Evolutionary conservation across 2,888 invertebrate species (phyloP).

Genomic region (Hemistola chrysoprasaria): DNA sequence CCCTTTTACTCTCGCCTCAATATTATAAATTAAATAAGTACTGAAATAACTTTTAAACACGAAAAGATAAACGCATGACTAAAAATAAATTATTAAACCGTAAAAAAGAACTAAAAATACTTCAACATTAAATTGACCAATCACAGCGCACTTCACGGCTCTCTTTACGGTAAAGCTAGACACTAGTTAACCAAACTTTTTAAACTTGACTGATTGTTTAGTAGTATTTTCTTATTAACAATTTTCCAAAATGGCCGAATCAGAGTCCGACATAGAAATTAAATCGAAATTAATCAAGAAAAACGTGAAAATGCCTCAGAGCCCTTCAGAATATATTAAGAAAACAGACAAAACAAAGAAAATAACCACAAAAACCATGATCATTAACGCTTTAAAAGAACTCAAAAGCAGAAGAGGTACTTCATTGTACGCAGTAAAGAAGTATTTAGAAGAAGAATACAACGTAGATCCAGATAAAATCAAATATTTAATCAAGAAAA

Average conservation of each 20-base stretch:
- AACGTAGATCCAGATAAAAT: constrained; percentile 52
- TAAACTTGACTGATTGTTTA: neutral
- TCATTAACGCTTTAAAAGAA: constrained; percentile 51
- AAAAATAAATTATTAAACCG: too few relatives aligned
- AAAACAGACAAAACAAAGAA: constrained; percentile 52
- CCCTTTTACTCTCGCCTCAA: too few relatives aligned
- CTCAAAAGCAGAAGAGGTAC: constrained; percentile 60
- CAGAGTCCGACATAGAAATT: constrained; percentile 44
- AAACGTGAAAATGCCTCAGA: constrained; percentile 30
- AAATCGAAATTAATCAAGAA: constrained; percentile 37
- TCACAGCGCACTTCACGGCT: constrained; percentile 10
- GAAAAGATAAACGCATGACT: too few relatives aligned
- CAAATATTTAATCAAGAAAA: constrained; percentile 58
- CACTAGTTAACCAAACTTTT: constrained; percentile 1
- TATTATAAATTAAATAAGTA: too few relatives aligned
- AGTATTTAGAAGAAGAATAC: constrained; percentile 54
- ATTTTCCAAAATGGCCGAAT: constrained; percentile 27
- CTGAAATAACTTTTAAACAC: too few relatives aligned
- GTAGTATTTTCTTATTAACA: neutral
- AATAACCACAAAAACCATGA: constrained; percentile 57
- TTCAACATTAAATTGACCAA: neutral
- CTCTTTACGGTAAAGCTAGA: constrained; percentile 37
- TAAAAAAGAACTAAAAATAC: too few relatives aligned
- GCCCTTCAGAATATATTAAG: too few relatives aligned
- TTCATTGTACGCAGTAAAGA: constrained; percentile 66